These are phyloP conservation scores for Heliothis peltigera DNA, from an alignment of 2,888 invertebrate species.

Conservation along the genomic window DNA sequence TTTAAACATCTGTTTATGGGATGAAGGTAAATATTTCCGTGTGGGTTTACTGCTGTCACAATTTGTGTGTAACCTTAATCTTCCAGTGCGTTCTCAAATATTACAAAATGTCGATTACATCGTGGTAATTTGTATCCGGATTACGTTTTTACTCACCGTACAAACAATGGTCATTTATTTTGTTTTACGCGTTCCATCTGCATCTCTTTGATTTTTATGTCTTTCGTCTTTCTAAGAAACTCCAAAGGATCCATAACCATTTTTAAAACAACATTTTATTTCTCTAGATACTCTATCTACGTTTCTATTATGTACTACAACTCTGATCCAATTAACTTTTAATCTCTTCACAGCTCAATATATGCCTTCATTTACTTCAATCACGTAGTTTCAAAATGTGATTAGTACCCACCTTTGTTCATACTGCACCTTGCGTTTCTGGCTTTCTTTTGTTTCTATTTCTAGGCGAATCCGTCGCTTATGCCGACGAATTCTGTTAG, in stretches of 20 bases:
- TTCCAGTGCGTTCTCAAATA: too few species aligned
- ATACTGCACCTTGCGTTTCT: not conserved
- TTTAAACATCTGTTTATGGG: too few species aligned
- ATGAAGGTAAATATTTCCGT: too few species aligned
- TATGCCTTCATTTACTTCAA: not conserved
- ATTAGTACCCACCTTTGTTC: not conserved
- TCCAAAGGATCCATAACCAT: not conserved
- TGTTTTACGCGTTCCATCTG: too few species aligned
- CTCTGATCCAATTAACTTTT: not conserved
- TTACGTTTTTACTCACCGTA: too few species aligned
- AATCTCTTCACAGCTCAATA: not conserved
- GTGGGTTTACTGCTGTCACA: too few species aligned
- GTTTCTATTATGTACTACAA: not conserved
- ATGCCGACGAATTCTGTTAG: not conserved
- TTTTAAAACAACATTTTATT: not conserved
- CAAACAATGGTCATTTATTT: too few species aligned
- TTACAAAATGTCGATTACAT: too few species aligned
- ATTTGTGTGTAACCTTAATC: too few species aligned
- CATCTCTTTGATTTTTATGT: too few species aligned
- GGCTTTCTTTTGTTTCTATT: not conserved
- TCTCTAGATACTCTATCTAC: not conserved
- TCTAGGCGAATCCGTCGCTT: not conserved
- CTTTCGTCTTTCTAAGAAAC: too few species aligned
- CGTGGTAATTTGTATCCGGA: too few species aligned
- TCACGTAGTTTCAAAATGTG: not conserved